A percentile compares a stretch with the other conserved stretches of the same genome.
Evolutionary conservation across 2,797 vertebrate species (phyloP).

Genomic region (Pseudochromis fuscus): DNA sequence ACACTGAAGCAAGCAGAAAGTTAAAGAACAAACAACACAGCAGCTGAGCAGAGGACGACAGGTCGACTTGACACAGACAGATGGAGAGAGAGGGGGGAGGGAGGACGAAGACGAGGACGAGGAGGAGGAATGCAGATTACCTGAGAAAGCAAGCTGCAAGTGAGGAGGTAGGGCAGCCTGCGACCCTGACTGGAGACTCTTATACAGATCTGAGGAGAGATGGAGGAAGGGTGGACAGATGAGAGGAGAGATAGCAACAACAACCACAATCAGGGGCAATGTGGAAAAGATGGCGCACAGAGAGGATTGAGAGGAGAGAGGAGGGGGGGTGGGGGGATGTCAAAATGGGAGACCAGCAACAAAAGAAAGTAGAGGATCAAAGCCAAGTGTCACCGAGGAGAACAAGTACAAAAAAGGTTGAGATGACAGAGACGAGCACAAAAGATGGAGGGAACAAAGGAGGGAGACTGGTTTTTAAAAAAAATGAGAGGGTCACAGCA

Average conservation of each 20-base stretch:
- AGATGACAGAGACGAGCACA: constrained; percentile 22
- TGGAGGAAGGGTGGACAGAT: constrained; percentile 52
- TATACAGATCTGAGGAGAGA: constrained; percentile 93
- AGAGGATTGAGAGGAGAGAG: background rate
- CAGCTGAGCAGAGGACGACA: constrained; percentile 25
- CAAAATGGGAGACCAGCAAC: constrained; percentile 26
- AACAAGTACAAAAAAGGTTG: constrained; percentile 26
- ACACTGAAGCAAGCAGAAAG: constrained; percentile 30
- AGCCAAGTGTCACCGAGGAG: constrained; percentile 15
- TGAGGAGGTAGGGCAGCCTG: constrained; percentile 96
- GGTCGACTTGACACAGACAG: constrained; percentile 26
- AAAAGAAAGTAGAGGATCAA: constrained; percentile 34
- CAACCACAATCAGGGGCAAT: constrained; percentile 23
- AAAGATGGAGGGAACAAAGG: constrained; percentile 44
- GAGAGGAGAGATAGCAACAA: constrained; percentile 51
- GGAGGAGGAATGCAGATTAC: constrained; percentile 82
- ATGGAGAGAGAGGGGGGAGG: constrained; percentile 11
- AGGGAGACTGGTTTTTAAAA: constrained; percentile 12
- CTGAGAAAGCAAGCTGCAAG: constrained; percentile 97
- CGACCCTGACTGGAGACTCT: constrained; percentile 97
- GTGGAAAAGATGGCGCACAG: background rate
- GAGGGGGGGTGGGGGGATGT: background rate
- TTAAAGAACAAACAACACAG: constrained; percentile 21
- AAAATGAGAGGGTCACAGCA: constrained; percentile 17
- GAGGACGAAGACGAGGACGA: background rate